phyloP scores from a whole-genome alignment of 2,797 vertebrate species.

The Naso thynnoides region DNA sequence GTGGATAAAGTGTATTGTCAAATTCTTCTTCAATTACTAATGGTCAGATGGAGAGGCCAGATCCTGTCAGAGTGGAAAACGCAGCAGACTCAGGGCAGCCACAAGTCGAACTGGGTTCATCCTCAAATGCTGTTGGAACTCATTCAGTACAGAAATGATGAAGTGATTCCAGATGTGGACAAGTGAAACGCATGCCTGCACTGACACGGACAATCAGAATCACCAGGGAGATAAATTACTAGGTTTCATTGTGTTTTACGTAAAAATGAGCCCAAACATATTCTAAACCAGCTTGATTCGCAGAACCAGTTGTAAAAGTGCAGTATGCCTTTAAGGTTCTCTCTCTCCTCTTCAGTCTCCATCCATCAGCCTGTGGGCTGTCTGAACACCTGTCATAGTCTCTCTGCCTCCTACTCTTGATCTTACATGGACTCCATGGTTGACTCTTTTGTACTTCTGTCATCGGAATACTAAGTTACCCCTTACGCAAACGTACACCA shows the following conservation, averaged over 20 bases:
- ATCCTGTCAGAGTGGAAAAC: constrained; percentile 16
- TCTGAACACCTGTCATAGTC: neutral
- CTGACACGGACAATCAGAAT: neutral
- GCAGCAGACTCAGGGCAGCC: neutral
- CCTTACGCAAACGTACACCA: constrained; percentile 43
- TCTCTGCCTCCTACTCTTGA: constrained; percentile 2
- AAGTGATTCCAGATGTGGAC: neutral
- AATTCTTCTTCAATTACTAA: constrained; percentile 6
- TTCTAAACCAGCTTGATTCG: neutral
- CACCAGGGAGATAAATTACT: neutral
- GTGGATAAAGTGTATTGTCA: constrained; percentile 3
- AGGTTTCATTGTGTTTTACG: neutral
- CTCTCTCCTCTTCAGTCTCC: constrained; percentile 1
- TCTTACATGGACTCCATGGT: constrained; percentile 45
- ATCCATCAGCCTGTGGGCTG: neutral
- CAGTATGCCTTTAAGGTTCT: neutral
- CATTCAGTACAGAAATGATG: neutral
- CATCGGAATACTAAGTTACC: constrained; percentile 40
- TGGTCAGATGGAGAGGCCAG: constrained; percentile 14
- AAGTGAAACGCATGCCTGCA: neutral
- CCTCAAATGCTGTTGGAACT: neutral
- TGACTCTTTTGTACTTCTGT: constrained; percentile 37
- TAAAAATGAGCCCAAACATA: neutral
- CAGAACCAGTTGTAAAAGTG: neutral
- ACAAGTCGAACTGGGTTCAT: constrained; percentile 12